phyloP scores from a whole-genome alignment of 2,113 vertebrate genomes.

The Macrotus californicus region DNA sequence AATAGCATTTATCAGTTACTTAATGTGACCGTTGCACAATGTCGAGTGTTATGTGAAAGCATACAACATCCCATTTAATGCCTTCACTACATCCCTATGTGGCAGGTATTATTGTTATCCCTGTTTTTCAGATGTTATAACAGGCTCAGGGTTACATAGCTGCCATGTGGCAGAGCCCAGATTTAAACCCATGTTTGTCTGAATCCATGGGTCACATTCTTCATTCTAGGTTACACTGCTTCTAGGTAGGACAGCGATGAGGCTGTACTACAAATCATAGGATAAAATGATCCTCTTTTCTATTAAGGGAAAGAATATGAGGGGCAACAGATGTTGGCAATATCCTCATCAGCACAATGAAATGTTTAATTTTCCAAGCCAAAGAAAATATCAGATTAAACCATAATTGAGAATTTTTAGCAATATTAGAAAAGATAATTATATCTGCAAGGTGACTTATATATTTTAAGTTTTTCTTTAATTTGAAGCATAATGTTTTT shows the following conservation, averaged over 20 bases:
- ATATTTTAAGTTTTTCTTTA: slow-evolving; percentile 28
- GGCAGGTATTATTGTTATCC: neutral
- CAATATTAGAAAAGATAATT: slow-evolving; percentile 51
- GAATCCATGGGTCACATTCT: neutral
- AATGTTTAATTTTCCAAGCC: slow-evolving; percentile 1
- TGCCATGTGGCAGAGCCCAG: neutral
- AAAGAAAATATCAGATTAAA: slow-evolving; percentile 28
- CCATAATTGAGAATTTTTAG: slow-evolving; percentile 30
- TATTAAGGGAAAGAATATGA: neutral
- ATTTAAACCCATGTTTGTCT: neutral
- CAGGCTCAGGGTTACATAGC: neutral
- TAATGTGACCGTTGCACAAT: neutral
- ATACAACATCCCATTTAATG: neutral
- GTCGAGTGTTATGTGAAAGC: neutral
- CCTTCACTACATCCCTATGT: neutral
- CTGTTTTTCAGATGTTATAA: neutral
- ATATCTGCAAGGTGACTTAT: neutral
- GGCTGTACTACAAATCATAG: neutral
- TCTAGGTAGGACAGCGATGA: neutral
- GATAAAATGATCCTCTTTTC: neutral
- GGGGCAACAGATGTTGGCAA: neutral
- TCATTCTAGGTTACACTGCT: neutral
- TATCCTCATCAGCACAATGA: neutral
- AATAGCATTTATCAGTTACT: neutral
- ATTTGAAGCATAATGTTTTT: slow-evolving; percentile 24